Evolutionary conservation across 2,888 invertebrate species (phyloP).

Genomic region (Agrenia bidenticulata): DNA sequence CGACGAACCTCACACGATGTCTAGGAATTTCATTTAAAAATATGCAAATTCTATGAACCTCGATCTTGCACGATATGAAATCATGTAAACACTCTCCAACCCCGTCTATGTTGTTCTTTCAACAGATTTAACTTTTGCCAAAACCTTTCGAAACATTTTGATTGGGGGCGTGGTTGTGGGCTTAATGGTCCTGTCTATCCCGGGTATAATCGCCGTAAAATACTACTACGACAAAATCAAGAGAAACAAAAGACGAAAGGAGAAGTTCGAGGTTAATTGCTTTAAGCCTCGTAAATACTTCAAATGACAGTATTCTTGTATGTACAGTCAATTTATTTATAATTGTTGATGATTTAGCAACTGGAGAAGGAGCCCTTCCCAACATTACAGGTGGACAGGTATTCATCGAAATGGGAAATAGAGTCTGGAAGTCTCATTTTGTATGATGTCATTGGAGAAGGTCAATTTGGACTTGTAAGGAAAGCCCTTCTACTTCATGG

Average conservation of each 20-base stretch:
- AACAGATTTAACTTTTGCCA: neutral
- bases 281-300: no score
- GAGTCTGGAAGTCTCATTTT: conserved; percentile 33
- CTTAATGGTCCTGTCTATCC: conserved; percentile 11
- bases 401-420: conserved; percentile 48
- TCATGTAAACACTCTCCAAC: no score
- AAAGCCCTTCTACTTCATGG: conserved; percentile 34
- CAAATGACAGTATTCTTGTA: no score
- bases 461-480: conserved; percentile 47
- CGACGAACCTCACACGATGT: no score
- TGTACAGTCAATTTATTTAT: no score
- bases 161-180: conserved; percentile 15
- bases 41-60: no score
- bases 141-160: conserved; percentile 1
- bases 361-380: conserved; percentile 5
- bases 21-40: no score
- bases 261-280: conserved; percentile 50
- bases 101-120: no score
- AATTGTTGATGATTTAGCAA: neutral
- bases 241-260: conserved; percentile 39
- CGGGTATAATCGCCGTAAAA: conserved; percentile 28
- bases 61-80: no score
- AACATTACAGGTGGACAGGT: conserved; percentile 16
- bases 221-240: conserved; percentile 35
- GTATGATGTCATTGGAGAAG: conserved; percentile 46